These are phyloP conservation scores for Julus scandinavius DNA, from an alignment of 2,888 invertebrate genomes.

Conservation along the genomic window DNA sequence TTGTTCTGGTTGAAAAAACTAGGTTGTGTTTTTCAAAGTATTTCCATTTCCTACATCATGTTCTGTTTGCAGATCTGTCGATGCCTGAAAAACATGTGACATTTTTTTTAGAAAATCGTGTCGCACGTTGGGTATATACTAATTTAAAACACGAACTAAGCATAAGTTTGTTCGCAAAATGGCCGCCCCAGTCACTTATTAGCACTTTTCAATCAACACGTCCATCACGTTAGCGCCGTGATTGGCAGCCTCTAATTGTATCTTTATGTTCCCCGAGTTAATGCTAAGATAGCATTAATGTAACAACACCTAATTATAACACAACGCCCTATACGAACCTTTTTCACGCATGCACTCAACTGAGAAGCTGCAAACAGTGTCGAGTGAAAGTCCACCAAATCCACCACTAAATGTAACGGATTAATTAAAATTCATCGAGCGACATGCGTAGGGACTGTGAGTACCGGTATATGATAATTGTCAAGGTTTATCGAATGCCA, in stretches of 20 bases:
- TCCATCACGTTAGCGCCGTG: slow-evolving; percentile 43
- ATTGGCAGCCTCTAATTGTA: slow-evolving; percentile 45
- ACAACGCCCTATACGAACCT: slow-evolving; percentile 23
- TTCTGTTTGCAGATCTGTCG: neutral
- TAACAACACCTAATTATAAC: slow-evolving; percentile 43
- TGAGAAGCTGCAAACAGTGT: neutral
- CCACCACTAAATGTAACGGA: slow-evolving; percentile 7
- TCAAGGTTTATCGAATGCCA: slow-evolving; percentile 46
- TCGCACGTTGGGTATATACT: neutral
- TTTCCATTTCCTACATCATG: neutral
- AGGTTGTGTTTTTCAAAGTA: neutral
- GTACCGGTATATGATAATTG: slow-evolving; percentile 20
- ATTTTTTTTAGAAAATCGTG: neutral
- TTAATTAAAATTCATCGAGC: slow-evolving; percentile 23
- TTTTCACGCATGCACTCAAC: neutral
- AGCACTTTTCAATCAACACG: slow-evolving; percentile 45
- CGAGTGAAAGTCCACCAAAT: slow-evolving; percentile 24
- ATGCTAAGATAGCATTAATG: slow-evolving; percentile 45
- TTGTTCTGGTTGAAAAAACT: neutral
- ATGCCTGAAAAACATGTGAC: neutral
- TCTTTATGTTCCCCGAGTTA: slow-evolving; percentile 41
- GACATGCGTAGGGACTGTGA: slow-evolving; percentile 17
- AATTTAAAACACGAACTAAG: neutral
- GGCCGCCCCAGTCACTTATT: slow-evolving; percentile 9
- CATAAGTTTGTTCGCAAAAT: neutral